Evolutionary conservation across 2,113 vertebrate genomes (phyloP).

Genomic region (Pangasianodon hypophthalmus): DNA sequence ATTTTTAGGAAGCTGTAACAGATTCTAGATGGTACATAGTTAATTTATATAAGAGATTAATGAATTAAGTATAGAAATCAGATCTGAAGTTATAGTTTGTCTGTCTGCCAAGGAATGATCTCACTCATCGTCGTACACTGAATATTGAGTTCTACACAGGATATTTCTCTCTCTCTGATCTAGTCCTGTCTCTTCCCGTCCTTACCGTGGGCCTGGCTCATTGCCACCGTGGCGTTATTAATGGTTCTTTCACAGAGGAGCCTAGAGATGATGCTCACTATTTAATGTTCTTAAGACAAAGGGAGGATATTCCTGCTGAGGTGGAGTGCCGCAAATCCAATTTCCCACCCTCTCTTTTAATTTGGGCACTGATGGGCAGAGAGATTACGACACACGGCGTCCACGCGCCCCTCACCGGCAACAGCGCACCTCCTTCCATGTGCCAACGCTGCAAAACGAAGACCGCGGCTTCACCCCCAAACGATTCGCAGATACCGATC

Average conservation of each 20-base stretch:
- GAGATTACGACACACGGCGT: constrained; percentile 49
- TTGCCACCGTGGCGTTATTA: constrained; percentile 39
- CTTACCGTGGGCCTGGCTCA: neutral
- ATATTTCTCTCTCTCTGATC: neutral
- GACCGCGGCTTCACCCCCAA: constrained; percentile 23
- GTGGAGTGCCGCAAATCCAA: constrained; percentile 48
- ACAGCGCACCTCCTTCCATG: constrained; percentile 21
- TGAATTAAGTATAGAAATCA: neutral
- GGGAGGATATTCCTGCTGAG: constrained; percentile 43
- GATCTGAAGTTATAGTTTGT: neutral
- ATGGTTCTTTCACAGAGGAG: constrained; percentile 42
- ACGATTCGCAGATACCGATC: constrained; percentile 49
- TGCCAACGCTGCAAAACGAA: constrained; percentile 45
- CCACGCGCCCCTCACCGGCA: constrained; percentile 5
- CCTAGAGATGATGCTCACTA: constrained; percentile 29
- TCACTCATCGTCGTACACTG: constrained; percentile 24
- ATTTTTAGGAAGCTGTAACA: neutral
- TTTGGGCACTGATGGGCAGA: constrained; percentile 45
- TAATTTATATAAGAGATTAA: neutral
- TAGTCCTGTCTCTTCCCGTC: neutral
- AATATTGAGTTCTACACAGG: constrained; percentile 9
- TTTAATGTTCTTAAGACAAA: constrained; percentile 55
- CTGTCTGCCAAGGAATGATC: constrained; percentile 5
- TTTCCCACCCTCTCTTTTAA: constrained; percentile 55
- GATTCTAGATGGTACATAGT: neutral